Percentiles rank a stretch among this genome's conserved stretches.
Evolutionary conservation across 1,140 invertebrate species (phyloP).

Genomic region (Neodiprion lecontei): DNA sequence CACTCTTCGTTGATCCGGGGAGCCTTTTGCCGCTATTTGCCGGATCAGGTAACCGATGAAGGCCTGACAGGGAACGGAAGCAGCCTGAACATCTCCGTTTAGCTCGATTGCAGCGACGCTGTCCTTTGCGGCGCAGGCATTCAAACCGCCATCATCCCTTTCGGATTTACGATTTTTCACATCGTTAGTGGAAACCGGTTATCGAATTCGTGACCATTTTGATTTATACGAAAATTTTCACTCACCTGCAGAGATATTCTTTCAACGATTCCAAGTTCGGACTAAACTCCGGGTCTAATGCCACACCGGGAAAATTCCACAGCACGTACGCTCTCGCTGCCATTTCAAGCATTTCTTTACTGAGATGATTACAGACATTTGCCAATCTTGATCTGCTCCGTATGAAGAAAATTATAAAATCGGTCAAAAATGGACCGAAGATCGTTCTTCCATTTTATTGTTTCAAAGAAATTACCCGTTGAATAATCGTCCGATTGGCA

Average conservation of each 20-base stretch:
- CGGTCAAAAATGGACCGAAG: no score
- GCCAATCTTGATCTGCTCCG: slow-evolving; percentile 35
- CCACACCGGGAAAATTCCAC: slow-evolving; percentile 46
- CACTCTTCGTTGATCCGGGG: slow-evolving; percentile 18
- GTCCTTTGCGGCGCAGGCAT: background rate
- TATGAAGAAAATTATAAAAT: background rate
- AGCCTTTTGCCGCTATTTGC: slow-evolving; percentile 34
- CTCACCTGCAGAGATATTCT: slow-evolving; percentile 31
- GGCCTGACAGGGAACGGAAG: slow-evolving; percentile 43
- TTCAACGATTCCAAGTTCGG: slow-evolving; percentile 27
- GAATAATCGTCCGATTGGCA: slow-evolving; percentile 40
- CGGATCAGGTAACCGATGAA: slow-evolving; percentile 42
- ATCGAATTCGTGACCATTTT: slow-evolving; percentile 16
- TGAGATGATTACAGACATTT: slow-evolving; percentile 29
- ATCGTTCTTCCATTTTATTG: no score
- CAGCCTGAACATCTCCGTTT: slow-evolving; percentile 37
- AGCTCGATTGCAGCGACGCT: slow-evolving; percentile 33
- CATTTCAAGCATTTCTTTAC: slow-evolving; percentile 34
- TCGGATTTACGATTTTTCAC: slow-evolving; percentile 2
- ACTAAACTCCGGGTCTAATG: slow-evolving; percentile 35
- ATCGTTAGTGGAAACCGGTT: slow-evolving; percentile 23
- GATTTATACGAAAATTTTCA: slow-evolving; percentile 13
- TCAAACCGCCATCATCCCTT: slow-evolving; percentile 5
- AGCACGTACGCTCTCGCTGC: slow-evolving; percentile 44
- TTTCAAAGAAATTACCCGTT: slow-evolving; percentile 33